Evolutionary conservation across 2,797 vertebrate species (phyloP).

Genomic region (Sebastes baramenuke): DNA sequence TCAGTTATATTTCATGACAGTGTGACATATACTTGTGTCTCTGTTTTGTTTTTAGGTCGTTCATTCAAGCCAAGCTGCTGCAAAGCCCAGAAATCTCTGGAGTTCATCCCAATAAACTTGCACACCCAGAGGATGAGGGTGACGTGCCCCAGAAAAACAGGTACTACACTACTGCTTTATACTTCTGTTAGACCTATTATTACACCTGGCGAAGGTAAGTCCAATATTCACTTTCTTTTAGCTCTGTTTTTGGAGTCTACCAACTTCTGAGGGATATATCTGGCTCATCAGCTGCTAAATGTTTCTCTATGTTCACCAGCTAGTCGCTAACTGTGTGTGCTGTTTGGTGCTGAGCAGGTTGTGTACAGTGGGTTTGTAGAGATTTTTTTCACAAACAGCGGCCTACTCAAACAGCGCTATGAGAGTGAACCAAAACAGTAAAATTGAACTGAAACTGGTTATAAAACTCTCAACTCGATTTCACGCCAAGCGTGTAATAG

Average conservation of each 20-base stretch:
- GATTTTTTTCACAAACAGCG: not conserved
- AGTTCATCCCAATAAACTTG: slow-evolving; percentile 97
- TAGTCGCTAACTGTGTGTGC: not conserved
- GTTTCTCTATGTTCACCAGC: not conserved
- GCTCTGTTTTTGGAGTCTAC: not conserved
- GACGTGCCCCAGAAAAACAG: slow-evolving; percentile 92
- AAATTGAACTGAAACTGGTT: not conserved
- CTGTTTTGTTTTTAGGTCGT: slow-evolving; percentile 81
- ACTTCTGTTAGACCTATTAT: not conserved
- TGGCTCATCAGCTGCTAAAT: not conserved
- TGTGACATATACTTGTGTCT: slow-evolving; percentile 21
- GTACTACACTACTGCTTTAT: slow-evolving; percentile 69
- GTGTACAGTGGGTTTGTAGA: not conserved
- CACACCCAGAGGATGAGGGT: slow-evolving; percentile 98
- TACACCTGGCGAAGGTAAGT: not conserved
- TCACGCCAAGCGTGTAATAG: too few species aligned
- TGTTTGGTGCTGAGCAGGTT: not conserved
- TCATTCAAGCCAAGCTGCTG: slow-evolving; percentile 97
- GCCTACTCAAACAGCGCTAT: not conserved
- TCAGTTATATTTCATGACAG: slow-evolving; percentile 1
- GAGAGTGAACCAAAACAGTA: not conserved
- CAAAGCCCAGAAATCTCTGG: slow-evolving; percentile 95
- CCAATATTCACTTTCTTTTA: not conserved
- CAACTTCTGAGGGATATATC: not conserved
- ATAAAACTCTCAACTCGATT: not conserved